Evolutionary conservation across 2,888 invertebrate genomes (phyloP), one percentile per base, ranked within the genome.

Genomic region (Lypha dubia): DNA sequence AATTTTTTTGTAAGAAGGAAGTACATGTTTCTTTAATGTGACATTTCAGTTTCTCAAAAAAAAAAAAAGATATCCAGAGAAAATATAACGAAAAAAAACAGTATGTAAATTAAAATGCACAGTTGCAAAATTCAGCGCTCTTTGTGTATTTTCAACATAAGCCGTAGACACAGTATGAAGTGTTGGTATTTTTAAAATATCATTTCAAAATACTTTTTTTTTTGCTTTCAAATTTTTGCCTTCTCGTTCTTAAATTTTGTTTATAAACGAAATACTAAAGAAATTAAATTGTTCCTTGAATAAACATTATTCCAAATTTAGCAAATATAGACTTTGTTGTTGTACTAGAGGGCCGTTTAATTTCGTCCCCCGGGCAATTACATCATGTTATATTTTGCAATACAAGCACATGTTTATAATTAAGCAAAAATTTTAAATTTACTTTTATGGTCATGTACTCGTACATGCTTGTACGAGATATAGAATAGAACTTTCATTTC

Each of bases 321-420:
- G 56, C 56, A 67, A 35, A n/a, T n/a, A n/a, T n/a, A n/a, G n/a
- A n/a, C 3, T 58, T 20, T n/a, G 1, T 22, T 38, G 53, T 71
- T 44, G 28, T 41, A 44, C 41, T 28, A 53, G 6, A 41, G 17
- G 24, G 35, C 35, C 28, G 28, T 11, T 49, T 46, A 11, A 22
- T 22, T 75, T 28, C 35, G 46, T 76, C 58, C 65, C n/a, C 76
- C 67, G 67, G 76, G 56, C 46, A 38, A 58, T 67, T 58, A n/a
- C 35, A 17, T 24, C 24, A 74, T 15, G 20, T 15, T 58, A 46
- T n/a, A 56, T 24, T 49, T 44, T 65, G 24, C 38, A 49, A 6
- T 24, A 49, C 56, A 35, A 49, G 58, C 76, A 58, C 76, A 76
- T 76, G 76, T 76, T 76, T 76, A 46, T 20, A 76, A 67, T 76